Conservation (phyloP, 2,888 invertebrate genomes). For the Amiota minor region DNA sequence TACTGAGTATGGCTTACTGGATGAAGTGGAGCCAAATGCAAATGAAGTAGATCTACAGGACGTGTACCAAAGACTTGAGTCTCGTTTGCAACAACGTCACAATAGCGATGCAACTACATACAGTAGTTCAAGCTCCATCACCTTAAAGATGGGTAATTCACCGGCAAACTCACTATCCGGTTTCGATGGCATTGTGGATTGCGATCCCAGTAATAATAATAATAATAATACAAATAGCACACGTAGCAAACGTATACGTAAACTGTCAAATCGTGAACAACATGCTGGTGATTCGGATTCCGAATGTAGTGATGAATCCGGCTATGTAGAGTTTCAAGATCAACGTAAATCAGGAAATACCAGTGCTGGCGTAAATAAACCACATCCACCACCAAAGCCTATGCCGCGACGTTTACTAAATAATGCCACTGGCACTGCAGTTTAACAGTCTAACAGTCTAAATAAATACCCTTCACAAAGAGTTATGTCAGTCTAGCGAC, state of each 20-base stretch:
- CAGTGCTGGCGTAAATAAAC: constrained; percentile 26
- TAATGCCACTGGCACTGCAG: constrained; percentile 49
- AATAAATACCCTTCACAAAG: constrained; percentile 52
- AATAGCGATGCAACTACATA: constrained; percentile 67
- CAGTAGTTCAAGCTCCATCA: constrained; percentile 69
- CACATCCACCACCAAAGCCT: constrained; percentile 64
- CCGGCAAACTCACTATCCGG: constrained; percentile 55
- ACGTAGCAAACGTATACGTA: constrained; percentile 29
- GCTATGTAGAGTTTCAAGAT: constrained; percentile 86
- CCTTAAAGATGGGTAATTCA: constrained; percentile 62
- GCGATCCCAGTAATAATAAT: not conserved
- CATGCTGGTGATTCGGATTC: constrained; percentile 76
- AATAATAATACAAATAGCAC: constrained; percentile 27
- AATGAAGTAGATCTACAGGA: constrained; percentile 49
- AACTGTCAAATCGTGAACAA: constrained; percentile 25
- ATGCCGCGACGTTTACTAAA: constrained; percentile 61
- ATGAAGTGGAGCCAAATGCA: constrained; percentile 39
- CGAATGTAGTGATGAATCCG: constrained; percentile 92
- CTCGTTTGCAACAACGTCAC: constrained; percentile 58
- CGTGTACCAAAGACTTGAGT: constrained; percentile 51
- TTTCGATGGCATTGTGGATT: constrained; percentile 31
- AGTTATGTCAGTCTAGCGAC: constrained; percentile 15
- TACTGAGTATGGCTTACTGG: constrained; percentile 24
- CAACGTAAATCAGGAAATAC: constrained; percentile 45
- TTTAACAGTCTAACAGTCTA: constrained; percentile 52